Percentiles rank a stretch among this genome's conserved stretches.
phyloP scores from a whole-genome alignment of 2,113 vertebrate genomes.

The Pterocles burchelli region DNA sequence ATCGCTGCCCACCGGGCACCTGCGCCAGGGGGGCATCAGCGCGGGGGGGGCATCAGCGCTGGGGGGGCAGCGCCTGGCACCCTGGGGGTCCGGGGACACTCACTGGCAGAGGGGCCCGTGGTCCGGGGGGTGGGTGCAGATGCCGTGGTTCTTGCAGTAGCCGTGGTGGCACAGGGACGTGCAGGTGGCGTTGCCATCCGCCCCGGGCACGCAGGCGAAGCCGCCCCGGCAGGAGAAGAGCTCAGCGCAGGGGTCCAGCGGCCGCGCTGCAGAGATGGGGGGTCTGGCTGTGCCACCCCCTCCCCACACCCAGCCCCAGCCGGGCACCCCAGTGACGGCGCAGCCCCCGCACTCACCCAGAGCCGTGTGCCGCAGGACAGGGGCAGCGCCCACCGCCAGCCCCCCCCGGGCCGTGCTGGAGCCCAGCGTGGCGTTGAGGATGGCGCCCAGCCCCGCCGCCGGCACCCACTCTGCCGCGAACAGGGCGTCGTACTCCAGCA shows the following conservation, averaged over 20 bases:
- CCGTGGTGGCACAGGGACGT: slow-evolving; percentile 80
- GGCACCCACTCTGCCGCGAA: slow-evolving; percentile 67
- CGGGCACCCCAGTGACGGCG: no score
- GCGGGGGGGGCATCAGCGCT: no score
- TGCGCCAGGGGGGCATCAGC: background rate
- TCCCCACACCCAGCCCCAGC: background rate
- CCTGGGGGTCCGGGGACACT: background rate
- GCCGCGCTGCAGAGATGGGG: slow-evolving; percentile 47
- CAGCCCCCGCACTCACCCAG: slow-evolving; percentile 69
- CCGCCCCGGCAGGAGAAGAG: slow-evolving; percentile 79
- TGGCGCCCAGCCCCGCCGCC: slow-evolving; percentile 24
- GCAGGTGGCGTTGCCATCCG: slow-evolving; percentile 74
- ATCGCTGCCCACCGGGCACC: slow-evolving; percentile 85
- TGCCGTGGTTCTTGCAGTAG: slow-evolving; percentile 85
- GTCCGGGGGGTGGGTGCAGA: slow-evolving; percentile 80
- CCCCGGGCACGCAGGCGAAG: slow-evolving; percentile 70
- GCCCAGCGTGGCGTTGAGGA: slow-evolving; percentile 70
- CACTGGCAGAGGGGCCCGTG: slow-evolving; percentile 83
- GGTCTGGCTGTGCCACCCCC: background rate
- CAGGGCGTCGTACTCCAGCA: slow-evolving; percentile 76
- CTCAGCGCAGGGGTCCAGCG: slow-evolving; percentile 73
- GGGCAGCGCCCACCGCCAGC: slow-evolving; percentile 54
- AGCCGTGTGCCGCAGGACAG: slow-evolving; percentile 72
- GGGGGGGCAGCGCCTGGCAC: accelerated
- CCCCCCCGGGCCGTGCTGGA: background rate